Evolutionary conservation across 2,888 invertebrate genomes (phyloP).

Genomic region (Drosophila parthenogenetica): DNA sequence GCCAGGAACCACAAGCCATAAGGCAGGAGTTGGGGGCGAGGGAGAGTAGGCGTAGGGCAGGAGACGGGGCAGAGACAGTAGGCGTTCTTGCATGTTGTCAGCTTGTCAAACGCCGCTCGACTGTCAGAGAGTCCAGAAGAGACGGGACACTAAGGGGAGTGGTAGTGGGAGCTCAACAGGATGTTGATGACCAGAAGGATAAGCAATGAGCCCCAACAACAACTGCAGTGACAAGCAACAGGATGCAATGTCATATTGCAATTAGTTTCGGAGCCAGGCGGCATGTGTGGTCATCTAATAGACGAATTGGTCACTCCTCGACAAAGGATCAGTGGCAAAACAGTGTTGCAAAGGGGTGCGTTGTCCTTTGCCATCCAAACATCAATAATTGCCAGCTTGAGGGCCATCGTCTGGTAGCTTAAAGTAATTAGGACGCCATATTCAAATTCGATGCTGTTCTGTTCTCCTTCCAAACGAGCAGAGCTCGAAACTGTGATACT

Average conservation of each 20-base stretch:
- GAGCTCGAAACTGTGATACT: conserved; percentile 1
- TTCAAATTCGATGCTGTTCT: conserved; percentile 29
- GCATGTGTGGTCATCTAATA: conserved; percentile 66
- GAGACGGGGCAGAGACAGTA: neutral
- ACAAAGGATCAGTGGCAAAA: conserved; percentile 44
- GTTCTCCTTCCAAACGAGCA: conserved; percentile 10
- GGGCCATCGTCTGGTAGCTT: conserved; percentile 63
- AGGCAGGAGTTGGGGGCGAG: neutral
- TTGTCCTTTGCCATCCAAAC: conserved; percentile 47
- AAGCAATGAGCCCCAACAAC: conserved; percentile 15
- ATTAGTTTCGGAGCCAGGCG: conserved; percentile 66
- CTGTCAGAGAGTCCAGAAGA: conserved; percentile 10
- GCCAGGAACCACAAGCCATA: neutral
- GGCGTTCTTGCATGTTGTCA: conserved; percentile 56
- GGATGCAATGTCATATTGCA: conserved; percentile 76
- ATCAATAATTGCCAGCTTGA: conserved; percentile 57
- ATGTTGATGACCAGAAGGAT: conserved; percentile 57
- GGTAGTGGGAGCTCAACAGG: conserved; percentile 52
- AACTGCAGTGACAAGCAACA: conserved; percentile 44
- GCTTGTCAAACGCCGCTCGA: conserved; percentile 67
- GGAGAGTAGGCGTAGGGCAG: neutral
- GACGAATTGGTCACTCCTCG: conserved; percentile 39
- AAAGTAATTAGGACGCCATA: conserved; percentile 77
- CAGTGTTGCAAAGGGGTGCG: conserved; percentile 5
- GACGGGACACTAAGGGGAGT: neutral